phyloP scores from a whole-genome alignment of 2,113 vertebrate species.

The Mus musculus region GRCm39 chr4:59340501-59341000 shows the following conservation, averaged over 20 bases:
- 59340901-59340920: conserved; percentile 77
- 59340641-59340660: background rate
- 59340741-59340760: background rate
- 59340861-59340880: too few species aligned
- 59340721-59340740: background rate
- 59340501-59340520: background rate
- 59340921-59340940: conserved; percentile 73
- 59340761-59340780: background rate
- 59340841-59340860: background rate
- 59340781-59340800: background rate
- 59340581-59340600: conserved; percentile 29
- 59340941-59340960: background rate
- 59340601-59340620: background rate
- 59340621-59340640: background rate
- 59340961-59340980: background rate
- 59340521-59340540: background rate
- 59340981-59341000: background rate
- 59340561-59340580: background rate
- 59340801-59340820: background rate
- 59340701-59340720: background rate
- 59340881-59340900: background rate
- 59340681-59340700: background rate
- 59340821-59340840: background rate
- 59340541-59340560: background rate
- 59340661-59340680: background rate